phyloP scores from a whole-genome alignment of 2,888 invertebrate genomes.

The Catonia carolina region DNA sequence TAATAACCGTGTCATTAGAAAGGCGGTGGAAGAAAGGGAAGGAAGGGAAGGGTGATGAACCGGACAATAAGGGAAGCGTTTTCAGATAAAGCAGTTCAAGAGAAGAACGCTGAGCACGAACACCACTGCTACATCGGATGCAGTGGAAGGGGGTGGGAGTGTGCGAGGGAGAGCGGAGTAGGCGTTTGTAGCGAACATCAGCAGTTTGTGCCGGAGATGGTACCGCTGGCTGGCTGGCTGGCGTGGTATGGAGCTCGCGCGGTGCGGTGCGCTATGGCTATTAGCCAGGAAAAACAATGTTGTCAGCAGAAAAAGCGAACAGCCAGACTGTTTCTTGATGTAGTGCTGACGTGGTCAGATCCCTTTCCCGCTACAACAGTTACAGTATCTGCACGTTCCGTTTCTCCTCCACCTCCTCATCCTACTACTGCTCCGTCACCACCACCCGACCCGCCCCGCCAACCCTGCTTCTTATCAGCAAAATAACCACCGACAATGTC shows the following conservation, averaged over 20 bases:
- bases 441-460: slow-evolving; percentile 36
- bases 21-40: too few relatives aligned
- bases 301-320: slow-evolving; percentile 14
- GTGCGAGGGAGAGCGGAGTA: slow-evolving; percentile 15
- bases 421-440: slow-evolving; percentile 44
- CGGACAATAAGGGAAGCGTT: too few relatives aligned
- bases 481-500: too few relatives aligned
- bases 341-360: slow-evolving; percentile 40
- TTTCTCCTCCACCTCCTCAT: slow-evolving; percentile 40
- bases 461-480: slow-evolving; percentile 25
- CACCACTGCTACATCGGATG: background rate
- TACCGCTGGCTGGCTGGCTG: too few relatives aligned
- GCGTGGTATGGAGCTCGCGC: too few relatives aligned
- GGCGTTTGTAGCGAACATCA: slow-evolving; percentile 11
- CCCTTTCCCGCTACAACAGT: slow-evolving; percentile 21
- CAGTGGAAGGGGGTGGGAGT: slow-evolving; percentile 23
- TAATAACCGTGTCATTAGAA: too few relatives aligned
- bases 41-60: too few relatives aligned
- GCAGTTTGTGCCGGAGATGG: slow-evolving; percentile 18
- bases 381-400: too few relatives aligned
- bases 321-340: slow-evolving; percentile 14
- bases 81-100: too few relatives aligned
- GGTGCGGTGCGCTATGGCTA: slow-evolving; percentile 28
- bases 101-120: too few relatives aligned
- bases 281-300: slow-evolving; percentile 10